Conservation (phyloP, 2,113 vertebrate genomes). For the Platichthys flesus region DNA sequence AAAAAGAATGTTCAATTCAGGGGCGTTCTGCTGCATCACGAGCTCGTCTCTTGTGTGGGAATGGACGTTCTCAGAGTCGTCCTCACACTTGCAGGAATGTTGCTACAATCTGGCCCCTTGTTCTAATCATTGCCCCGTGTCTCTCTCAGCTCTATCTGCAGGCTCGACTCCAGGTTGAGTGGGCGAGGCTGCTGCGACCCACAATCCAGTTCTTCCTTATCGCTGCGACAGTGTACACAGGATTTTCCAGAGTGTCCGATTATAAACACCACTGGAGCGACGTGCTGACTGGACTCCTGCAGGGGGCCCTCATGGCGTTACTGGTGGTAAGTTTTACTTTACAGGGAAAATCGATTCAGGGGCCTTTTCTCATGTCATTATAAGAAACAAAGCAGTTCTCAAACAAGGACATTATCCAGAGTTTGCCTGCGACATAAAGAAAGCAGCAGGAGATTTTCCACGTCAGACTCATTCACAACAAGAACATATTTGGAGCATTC, state of each 20-base stretch:
- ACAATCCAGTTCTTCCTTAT: slow-evolving; percentile 94
- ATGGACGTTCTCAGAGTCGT: slow-evolving; percentile 8
- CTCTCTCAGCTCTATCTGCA: slow-evolving; percentile 92
- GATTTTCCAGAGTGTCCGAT: slow-evolving; percentile 94
- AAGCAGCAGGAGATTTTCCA: too few species aligned
- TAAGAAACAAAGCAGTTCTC: too few species aligned
- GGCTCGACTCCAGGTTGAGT: slow-evolving; percentile 90
- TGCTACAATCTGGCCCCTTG: not conserved
- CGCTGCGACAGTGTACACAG: slow-evolving; percentile 89
- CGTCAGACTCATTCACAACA: not conserved
- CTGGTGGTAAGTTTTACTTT: slow-evolving; percentile 86
- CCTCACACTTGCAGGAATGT: not conserved
- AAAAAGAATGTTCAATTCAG: not conserved
- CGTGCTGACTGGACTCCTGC: slow-evolving; percentile 90
- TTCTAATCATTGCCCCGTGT: not conserved
- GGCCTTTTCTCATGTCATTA: too few species aligned
- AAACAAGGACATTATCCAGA: too few species aligned
- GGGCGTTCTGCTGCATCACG: not conserved
- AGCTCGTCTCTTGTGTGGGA: not conserved
- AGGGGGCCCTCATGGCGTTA: slow-evolving; percentile 91
- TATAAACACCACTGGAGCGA: slow-evolving; percentile 99
- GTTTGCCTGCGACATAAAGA: too few species aligned
- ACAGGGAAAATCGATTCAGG: too few species aligned
- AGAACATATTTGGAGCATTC: too few species aligned
- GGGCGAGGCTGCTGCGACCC: slow-evolving; percentile 93